Conservation (phyloP, 1,140 invertebrate species). For the Leucophenga varia region DNA sequence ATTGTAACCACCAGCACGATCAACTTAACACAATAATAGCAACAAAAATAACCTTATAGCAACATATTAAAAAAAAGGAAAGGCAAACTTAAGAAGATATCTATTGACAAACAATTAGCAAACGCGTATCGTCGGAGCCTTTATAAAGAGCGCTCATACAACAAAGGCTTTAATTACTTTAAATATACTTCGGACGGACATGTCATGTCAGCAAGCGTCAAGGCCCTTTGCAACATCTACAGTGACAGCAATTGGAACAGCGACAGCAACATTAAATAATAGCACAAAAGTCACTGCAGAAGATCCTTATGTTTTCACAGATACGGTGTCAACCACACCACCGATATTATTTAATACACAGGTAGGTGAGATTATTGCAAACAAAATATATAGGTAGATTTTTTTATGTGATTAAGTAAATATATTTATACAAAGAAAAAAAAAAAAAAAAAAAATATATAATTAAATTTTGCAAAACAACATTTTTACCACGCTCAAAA, state of each 20-base stretch:
- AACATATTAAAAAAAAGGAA: not conserved
- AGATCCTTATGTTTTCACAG: constrained; percentile 56
- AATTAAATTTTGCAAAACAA: not conserved
- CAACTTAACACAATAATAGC: not conserved
- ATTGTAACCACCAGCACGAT: not conserved
- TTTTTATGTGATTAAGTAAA: no score
- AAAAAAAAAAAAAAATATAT: no score
- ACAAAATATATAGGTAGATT: no score
- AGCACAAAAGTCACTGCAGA: constrained; percentile 37
- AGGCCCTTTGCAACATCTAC: constrained; percentile 37
- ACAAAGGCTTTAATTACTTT: constrained; percentile 34
- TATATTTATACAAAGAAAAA: no score
- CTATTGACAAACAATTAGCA: no score
- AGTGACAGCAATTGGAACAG: constrained; percentile 19
- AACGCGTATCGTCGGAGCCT: constrained; percentile 6
- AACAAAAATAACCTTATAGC: not conserved
- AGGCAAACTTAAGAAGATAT: not conserved
- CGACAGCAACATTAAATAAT: constrained; percentile 20
- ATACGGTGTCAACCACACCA: constrained; percentile 49
- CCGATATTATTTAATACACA: constrained; percentile 56
- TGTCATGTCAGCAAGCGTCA: constrained; percentile 57
- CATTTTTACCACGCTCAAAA: not conserved
- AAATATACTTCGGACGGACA: constrained; percentile 37
- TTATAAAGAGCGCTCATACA: constrained; percentile 20
- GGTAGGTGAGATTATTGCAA: constrained; percentile 28